Percentiles rank a stretch among this genome's conserved stretches.
Evolutionary conservation across 2,113 vertebrate genomes (phyloP).

Genomic region (Xiphias gladius): DNA sequence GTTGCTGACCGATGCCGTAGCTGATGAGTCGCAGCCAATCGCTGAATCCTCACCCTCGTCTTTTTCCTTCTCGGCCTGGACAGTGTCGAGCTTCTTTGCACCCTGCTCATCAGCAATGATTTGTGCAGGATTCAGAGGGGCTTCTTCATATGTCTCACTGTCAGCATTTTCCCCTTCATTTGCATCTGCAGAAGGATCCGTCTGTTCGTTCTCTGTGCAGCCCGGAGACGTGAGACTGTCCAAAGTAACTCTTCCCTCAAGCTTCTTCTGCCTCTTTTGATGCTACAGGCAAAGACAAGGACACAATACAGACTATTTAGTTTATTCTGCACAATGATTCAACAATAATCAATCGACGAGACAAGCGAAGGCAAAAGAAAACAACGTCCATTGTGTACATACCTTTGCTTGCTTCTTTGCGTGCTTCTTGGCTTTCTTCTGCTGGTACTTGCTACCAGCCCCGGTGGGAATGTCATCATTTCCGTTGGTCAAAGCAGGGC

Average conservation of each 20-base stretch:
- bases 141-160: constrained; percentile 21
- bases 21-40: constrained; percentile 37
- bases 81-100: background rate
- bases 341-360: background rate
- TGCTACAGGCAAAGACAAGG: constrained; percentile 78
- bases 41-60: constrained; percentile 56
- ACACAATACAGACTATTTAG: background rate
- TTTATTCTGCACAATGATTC: background rate
- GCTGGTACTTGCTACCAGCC: constrained; percentile 91
- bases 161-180: constrained; percentile 25
- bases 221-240: constrained; percentile 55
- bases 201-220: constrained; percentile 12
- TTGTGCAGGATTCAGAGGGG: background rate
- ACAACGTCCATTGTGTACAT: background rate
- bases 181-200: background rate
- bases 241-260: constrained; percentile 84
- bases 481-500: constrained; percentile 63
- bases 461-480: constrained; percentile 79
- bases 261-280: constrained; percentile 91
- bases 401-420: constrained; percentile 97
- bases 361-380: background rate
- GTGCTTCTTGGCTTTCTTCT: constrained; percentile 96
- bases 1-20: constrained; percentile 52
- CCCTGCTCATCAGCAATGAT: constrained; percentile 32
- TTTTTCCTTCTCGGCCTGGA: constrained; percentile 30